A percentile compares a stretch with the other conserved stretches of the same genome.
Conservation (phyloP, 2,888 invertebrate species). For the Ophion slaviceki region DNA sequence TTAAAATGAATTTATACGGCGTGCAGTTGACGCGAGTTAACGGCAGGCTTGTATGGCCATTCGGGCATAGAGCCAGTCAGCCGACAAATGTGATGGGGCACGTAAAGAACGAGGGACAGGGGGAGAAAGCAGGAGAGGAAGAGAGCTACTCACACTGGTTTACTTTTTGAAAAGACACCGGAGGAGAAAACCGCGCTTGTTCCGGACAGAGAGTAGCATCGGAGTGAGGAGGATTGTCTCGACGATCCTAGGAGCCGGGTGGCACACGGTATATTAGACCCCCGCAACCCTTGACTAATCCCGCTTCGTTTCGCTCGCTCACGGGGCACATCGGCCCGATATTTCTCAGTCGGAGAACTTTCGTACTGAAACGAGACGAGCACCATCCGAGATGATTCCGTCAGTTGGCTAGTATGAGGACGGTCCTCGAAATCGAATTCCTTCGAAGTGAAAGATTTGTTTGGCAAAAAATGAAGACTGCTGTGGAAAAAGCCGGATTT, state of each 20-base stretch:
- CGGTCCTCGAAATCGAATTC: background rate
- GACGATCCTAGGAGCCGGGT: constrained; percentile 74
- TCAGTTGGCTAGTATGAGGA: constrained; percentile 3
- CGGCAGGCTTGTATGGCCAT: constrained; percentile 50
- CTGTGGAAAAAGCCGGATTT: background rate
- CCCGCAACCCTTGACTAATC: constrained; percentile 81
- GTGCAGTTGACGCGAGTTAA: constrained; percentile 62
- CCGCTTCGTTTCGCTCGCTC: constrained; percentile 81
- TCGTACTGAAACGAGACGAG: constrained; percentile 18
- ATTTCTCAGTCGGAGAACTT: constrained; percentile 67
- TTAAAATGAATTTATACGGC: constrained; percentile 69
- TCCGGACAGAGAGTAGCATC: constrained; percentile 33
- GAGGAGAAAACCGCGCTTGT: constrained; percentile 39
- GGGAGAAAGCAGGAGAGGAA: background rate
- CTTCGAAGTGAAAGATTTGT: background rate
- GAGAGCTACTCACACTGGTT: constrained; percentile 27
- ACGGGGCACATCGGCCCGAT: constrained; percentile 70
- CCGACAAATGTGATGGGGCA: constrained; percentile 10
- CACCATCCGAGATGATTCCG: background rate
- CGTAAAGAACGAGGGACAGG: constrained; percentile 1
- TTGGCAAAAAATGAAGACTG: background rate
- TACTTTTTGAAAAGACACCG: constrained; percentile 55
- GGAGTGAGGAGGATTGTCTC: constrained; percentile 39
- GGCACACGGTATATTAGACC: constrained; percentile 71
- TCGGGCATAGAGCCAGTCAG: constrained; percentile 49